phyloP scores from a whole-genome alignment of 2,888 invertebrate genomes.

The Drosophila gaucha region DNA sequence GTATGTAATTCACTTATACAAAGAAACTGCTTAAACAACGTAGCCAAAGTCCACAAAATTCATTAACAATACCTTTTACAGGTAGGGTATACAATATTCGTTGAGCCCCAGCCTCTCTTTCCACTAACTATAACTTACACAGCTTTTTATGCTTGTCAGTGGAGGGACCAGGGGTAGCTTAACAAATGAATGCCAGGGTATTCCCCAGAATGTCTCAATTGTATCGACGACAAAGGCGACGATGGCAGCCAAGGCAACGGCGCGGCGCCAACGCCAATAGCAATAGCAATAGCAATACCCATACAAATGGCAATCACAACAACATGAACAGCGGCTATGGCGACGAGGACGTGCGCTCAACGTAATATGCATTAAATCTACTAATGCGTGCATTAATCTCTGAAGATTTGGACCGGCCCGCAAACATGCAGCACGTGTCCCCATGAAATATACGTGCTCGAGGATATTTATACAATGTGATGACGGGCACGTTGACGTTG shows the following conservation, averaged over 20 bases:
- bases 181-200: conserved; percentile 59
- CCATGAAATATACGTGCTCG: conserved; percentile 77
- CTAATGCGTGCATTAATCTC: conserved; percentile 85
- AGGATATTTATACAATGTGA: conserved; percentile 82
- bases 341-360: conserved; percentile 42
- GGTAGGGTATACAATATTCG: not conserved
- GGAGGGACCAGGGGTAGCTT: not conserved
- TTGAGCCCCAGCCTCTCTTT: not conserved
- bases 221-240: conserved; percentile 40
- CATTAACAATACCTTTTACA: not conserved
- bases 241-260: conserved; percentile 59
- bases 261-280: conserved; percentile 14
- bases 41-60: not conserved
- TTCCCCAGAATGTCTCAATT: conserved; percentile 81
- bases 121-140: not conserved
- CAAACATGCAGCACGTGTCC: conserved; percentile 81
- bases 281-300: conserved; percentile 8
- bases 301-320: conserved; percentile 13
- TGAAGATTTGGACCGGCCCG: conserved; percentile 69
- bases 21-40: too few relatives aligned
- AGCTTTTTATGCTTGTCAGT: conserved; percentile 4
- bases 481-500: conserved; percentile 60
- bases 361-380: conserved; percentile 83
- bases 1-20: too few relatives aligned
- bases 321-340: conserved; percentile 6